phyloP scores from a whole-genome alignment of 1,140 invertebrate species.

The Phocides pigmalion region DNA sequence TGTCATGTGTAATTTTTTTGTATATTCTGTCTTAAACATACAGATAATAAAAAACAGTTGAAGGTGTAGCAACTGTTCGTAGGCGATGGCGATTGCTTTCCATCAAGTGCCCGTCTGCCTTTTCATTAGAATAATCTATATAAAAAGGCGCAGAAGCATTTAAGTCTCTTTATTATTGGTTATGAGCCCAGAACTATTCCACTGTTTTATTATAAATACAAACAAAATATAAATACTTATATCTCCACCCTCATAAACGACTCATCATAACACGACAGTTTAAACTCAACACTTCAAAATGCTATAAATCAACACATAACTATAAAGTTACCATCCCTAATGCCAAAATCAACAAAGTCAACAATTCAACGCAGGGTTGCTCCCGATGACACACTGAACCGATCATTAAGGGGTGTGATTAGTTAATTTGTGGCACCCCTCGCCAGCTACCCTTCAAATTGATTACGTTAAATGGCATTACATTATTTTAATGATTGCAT shows the following conservation, averaged over 20 bases:
- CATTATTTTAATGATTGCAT: conserved; percentile 78
- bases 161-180: no score
- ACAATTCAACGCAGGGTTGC: conserved; percentile 45
- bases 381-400: conserved; percentile 30
- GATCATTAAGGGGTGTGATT: conserved; percentile 59
- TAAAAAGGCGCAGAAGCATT: no score
- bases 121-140: no score
- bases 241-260: conserved; percentile 18
- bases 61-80: no score
- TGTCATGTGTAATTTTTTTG: no score
- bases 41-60: no score
- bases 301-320: conserved; percentile 38
- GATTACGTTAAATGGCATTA: conserved; percentile 76
- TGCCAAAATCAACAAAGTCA: conserved; percentile 47
- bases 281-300: conserved; percentile 58
- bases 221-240: conserved; percentile 27
- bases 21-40: no score
- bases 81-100: no score
- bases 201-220: conserved; percentile 11
- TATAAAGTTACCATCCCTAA: conserved; percentile 42
- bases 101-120: no score
- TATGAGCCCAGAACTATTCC: no score
- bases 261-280: conserved; percentile 40
- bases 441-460: conserved; percentile 62
- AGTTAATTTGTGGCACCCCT: conserved; percentile 69